Base-by-base conservation (phyloP, 2,888 invertebrate genomes). In the Caenorhabditis panamensis region DNA sequence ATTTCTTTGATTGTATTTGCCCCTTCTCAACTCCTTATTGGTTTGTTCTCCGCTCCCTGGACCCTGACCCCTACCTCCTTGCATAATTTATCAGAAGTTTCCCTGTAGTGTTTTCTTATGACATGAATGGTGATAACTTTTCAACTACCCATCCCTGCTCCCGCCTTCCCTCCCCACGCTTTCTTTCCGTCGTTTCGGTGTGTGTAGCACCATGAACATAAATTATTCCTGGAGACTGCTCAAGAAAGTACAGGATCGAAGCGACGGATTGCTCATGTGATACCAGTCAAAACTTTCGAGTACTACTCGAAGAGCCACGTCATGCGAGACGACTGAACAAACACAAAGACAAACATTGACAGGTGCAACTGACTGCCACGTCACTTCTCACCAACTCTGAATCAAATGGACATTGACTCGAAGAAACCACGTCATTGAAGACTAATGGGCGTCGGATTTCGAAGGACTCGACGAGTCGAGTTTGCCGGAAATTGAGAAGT, bases 401-500 rank as follows among this genome's bases (percentile, higher is more conserved):
- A 8, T 36, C 36, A 11, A 36, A 8, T 36, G 13, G 41, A 11
- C 41, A 13, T 31, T 31, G 5, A 31, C 5, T 13, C 41, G 41
- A 16, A 2, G 5, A 11, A 6, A 11, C 16, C 41, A 41, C 49
- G 49, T 20, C 49, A 22, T 49, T 11, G 6, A 6, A 22, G 16
- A 49, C 49, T 49, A 49, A 49, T 24, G 53, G 18, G 53, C 53
- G 13, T 53, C 53, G 26, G 26, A 53, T 53, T 53, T 53, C 53
- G 26, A 53, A 8, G 26, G 2, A 53, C 49, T n/a, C n/a, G n/a
- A n/a, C n/a, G n/a, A n/a, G n/a, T n/a, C n/a, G n/a, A n/a, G n/a
- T n/a, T n/a, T n/a, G n/a, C n/a, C 49, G 53, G 53, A 53, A 53
- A 53, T 53, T 53, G 26, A 49, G 49, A 49, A 49, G 18, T 16